Evolutionary conservation across 2,888 invertebrate species (phyloP), one percentile per base, ranked within the genome.

Genomic region (Caenorhabditis afra): DNA sequence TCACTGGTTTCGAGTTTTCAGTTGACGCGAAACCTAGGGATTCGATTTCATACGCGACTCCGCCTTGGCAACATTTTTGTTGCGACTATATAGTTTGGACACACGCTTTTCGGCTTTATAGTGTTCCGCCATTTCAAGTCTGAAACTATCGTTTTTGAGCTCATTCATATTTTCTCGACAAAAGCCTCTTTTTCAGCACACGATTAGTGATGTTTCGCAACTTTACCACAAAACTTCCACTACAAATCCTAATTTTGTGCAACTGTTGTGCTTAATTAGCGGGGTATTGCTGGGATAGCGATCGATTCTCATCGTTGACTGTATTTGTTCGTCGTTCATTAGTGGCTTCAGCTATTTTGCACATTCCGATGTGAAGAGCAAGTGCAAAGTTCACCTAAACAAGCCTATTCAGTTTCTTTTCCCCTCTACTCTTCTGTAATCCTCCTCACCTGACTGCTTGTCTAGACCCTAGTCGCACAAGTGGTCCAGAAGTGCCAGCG

Each of bases 391-490:
- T 12, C 18, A 12, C 29, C 29, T 7, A 29, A 29, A 29, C 29
- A 29, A 3, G 4, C 29, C 29, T 3, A 29, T 5, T 5, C 29
- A 29, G 4, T 29, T 29, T 29, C 7, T 50, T 16, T 50, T 50
- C 8, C 10, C 16, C 11, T 22, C 20, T 16, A 8, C 22, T 4
- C 49, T 20, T 20, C 10, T 5, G 22, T 7, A 50, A 50, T 50
- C 49, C 12, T 11, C 49, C 18, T 8, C 22, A 47, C 20, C 18
- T 4, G 49, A 50, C 47, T 50, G 41, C 41, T 20, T 22, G 49
- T 50, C 49, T 50, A 50, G 49, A 50, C 49, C 49, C 49, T 29
- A 29, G 29, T 29, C 3, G 29, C 29, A 47, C 18, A 50, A 50
- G 49, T 50, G 22, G n/a, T n/a, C 49, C 49, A 50, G 49, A 47